Percentiles rank a stretch among this genome's conserved stretches.
Evolutionary conservation across 2,888 invertebrate species (phyloP).

Genomic region (Eledona agricola): DNA sequence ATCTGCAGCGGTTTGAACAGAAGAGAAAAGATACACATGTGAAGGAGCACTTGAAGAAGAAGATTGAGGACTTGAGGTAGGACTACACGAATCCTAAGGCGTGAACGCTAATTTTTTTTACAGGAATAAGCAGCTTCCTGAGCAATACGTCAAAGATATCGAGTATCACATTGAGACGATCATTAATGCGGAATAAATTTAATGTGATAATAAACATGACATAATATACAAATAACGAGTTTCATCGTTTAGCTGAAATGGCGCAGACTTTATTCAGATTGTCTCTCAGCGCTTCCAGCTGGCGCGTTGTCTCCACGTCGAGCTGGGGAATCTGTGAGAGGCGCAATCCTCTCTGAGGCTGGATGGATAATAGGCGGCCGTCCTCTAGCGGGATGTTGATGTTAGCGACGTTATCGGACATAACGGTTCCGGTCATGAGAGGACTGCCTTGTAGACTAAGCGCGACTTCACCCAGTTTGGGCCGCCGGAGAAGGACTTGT

Average conservation of each 20-base stretch:
- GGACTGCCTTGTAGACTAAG: conserved; percentile 76
- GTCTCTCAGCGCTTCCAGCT: conserved; percentile 59
- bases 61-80: conserved; percentile 69
- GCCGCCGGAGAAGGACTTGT: conserved; percentile 69
- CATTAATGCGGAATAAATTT: conserved; percentile 17
- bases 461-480: conserved; percentile 72
- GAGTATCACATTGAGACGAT: conserved; percentile 44
- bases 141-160: conserved; percentile 55
- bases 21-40: conserved; percentile 66
- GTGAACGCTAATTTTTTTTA: conserved; percentile 35
- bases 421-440: conserved; percentile 65
- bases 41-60: conserved; percentile 64
- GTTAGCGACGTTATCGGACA: conserved; percentile 68
- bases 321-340: conserved; percentile 61
- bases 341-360: conserved; percentile 66
- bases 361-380: conserved; percentile 70
- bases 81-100: conserved; percentile 4
- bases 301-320: conserved; percentile 60
- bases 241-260: too few species aligned
- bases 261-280: conserved; percentile 35
- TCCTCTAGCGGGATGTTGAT: conserved; percentile 73
- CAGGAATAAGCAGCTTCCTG: conserved; percentile 53
- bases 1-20: conserved; percentile 69
- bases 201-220: conserved; percentile 3
- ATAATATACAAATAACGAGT: conserved; percentile 6